Base-by-base conservation (phyloP, 2,113 vertebrate species). In the Phyllopteryx taeniolatus region DNA sequence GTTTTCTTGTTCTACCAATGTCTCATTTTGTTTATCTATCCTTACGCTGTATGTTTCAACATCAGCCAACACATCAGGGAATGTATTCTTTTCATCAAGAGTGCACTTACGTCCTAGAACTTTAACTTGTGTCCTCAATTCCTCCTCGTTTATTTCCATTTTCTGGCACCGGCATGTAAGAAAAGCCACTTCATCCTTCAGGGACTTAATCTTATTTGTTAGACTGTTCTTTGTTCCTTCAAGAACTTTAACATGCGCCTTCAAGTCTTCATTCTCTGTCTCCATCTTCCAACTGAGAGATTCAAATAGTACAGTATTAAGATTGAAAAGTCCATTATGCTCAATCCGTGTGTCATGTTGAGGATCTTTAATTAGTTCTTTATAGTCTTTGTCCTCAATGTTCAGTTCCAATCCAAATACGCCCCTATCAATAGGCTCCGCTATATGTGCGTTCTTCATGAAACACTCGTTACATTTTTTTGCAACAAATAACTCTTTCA, bases 51-150 rank as follows among this genome's bases (percentile, higher is more conserved):
- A 22, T 2, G 15, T 35, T 61, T 61, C 59, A 61, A 39, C 59
- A 35, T 61, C 59, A 61, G 59, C 31, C 31, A 61, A 31, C 59
- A 61, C 59, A 61, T 61, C 59, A 17, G 59, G 59, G 31, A 61
- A 61, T 61, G 59, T 61, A 35, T 60, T 60, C 14, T 60, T 60
- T 33, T 60, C 57, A 60, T 60, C 57, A 33, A 60, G 57, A 33
- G 27, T 14, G 57, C 27, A 60, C 57, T 60, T 20, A n/a, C 20
- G 62, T 64, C 10, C 39, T n/a, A 43, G 62, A 43, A 64, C 9
- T 33, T 33, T 14, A 43, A 43, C 19, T n/a, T 42, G 62, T n/a
- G 39, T 11, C 62, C 20, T 43, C 39, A 43, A 22, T 12, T 20
- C 19, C 39, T 43, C 62, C 22, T 64, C 42, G 35, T 42, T 20